Conservation (phyloP, 2,113 vertebrate genomes). For the Oreochromis spilurus region DNA sequence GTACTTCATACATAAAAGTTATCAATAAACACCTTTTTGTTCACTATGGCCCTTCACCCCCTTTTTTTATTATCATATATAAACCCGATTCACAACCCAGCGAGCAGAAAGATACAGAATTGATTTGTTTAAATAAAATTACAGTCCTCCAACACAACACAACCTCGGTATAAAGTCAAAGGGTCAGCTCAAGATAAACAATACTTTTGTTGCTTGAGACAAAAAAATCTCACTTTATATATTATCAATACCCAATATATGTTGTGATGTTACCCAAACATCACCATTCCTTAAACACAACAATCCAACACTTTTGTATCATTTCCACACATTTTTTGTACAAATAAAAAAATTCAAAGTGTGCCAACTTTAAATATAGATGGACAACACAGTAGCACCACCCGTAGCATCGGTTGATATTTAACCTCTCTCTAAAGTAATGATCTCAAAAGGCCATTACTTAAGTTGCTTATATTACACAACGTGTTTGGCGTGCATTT, state of each 20-base stretch:
- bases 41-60: not conserved
- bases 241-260: not conserved
- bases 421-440: not conserved
- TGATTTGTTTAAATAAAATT: slow-evolving; percentile 56
- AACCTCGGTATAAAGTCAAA: slow-evolving; percentile 20
- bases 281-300: not conserved
- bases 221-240: not conserved
- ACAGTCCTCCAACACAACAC: slow-evolving; percentile 41
- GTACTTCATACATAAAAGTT: slow-evolving; percentile 32
- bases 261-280: not conserved
- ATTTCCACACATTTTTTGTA: not conserved
- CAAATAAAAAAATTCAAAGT: not conserved
- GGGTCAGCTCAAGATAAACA: slow-evolving; percentile 13
- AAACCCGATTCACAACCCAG: slow-evolving; percentile 23
- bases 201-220: not conserved
- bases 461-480: slow-evolving; percentile 19
- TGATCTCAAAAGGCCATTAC: slow-evolving; percentile 5
- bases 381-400: not conserved
- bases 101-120: slow-evolving; percentile 42
- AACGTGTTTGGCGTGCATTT: not conserved
- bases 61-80: not conserved
- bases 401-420: not conserved
- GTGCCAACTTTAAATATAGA: not conserved
- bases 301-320: not conserved
- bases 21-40: not conserved